Evolutionary conservation across 2,888 invertebrate species (phyloP).

Genomic region (Octonoba sinensis): DNA sequence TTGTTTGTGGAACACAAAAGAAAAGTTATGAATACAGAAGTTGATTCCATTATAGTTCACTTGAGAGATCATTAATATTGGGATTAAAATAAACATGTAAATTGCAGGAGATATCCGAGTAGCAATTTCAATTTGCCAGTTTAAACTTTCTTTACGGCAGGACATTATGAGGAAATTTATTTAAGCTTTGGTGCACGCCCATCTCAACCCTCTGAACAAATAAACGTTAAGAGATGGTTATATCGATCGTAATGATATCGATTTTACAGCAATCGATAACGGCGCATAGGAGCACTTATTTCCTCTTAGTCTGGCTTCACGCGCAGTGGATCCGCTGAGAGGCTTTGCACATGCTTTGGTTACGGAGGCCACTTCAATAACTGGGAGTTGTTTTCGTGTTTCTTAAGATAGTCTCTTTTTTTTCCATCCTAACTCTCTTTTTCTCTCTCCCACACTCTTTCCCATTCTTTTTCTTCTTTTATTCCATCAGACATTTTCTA

Average conservation of each 20-base stretch:
- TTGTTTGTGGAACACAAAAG: too few species aligned
- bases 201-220: slow-evolving; percentile 23
- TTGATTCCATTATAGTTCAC: too few species aligned
- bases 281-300: slow-evolving; percentile 61
- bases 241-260: slow-evolving; percentile 57
- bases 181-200: too few species aligned
- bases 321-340: slow-evolving; percentile 38
- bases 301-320: slow-evolving; percentile 16
- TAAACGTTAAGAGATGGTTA: slow-evolving; percentile 54
- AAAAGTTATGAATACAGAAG: too few species aligned
- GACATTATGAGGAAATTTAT: too few species aligned
- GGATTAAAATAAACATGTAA: too few species aligned
- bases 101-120: too few species aligned
- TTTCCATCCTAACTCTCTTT: not conserved
- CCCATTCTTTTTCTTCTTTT: slow-evolving; percentile 2
- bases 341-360: slow-evolving; percentile 48
- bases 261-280: slow-evolving; percentile 60
- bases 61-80: too few species aligned
- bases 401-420: not conserved
- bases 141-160: too few species aligned
- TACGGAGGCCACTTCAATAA: not conserved
- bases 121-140: too few species aligned
- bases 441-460: not conserved
- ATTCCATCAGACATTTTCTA: not conserved
- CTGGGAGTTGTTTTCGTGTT: not conserved